Evolutionary conservation across 2,888 invertebrate genomes (phyloP).

Genomic region (Drosophila paracracens): DNA sequence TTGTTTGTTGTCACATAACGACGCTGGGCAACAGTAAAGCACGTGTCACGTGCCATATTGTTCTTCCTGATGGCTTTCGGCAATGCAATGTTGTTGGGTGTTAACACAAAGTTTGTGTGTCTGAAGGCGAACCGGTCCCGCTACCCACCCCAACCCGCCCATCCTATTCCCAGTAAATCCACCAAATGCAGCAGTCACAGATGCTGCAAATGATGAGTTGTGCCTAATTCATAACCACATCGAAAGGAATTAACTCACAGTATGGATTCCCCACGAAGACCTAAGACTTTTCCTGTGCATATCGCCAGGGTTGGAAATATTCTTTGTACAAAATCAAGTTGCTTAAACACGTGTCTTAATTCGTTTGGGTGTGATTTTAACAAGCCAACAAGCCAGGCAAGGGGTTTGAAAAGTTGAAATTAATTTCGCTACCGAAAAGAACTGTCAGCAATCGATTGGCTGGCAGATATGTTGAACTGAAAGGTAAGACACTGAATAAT

Average conservation of each 20-base stretch:
- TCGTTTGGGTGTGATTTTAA: constrained; percentile 81
- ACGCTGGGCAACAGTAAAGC: constrained; percentile 53
- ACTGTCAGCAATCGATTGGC: constrained; percentile 78
- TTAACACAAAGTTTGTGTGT: constrained; percentile 75
- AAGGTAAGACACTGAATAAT: constrained; percentile 8
- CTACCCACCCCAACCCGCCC: constrained; percentile 30
- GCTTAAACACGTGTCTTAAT: constrained; percentile 74
- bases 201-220: constrained; percentile 83
- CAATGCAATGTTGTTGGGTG: constrained; percentile 61
- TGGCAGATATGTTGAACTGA: constrained; percentile 26
- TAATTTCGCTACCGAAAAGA: constrained; percentile 79
- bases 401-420: constrained; percentile 73
- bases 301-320: constrained; percentile 42
- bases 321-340: constrained; percentile 64
- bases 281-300: constrained; percentile 28
- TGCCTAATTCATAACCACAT: constrained; percentile 84
- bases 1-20: constrained; percentile 69
- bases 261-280: constrained; percentile 58
- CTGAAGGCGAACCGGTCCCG: constrained; percentile 52
- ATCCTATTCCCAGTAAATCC: constrained; percentile 27
- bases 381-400: constrained; percentile 52
- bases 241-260: constrained; percentile 82
- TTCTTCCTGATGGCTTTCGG: constrained; percentile 64
- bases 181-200: constrained; percentile 39
- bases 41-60: constrained; percentile 82